Evolutionary conservation across 1,140 invertebrate genomes (phyloP).

Genomic region (Dinoponera quadriceps): DNA sequence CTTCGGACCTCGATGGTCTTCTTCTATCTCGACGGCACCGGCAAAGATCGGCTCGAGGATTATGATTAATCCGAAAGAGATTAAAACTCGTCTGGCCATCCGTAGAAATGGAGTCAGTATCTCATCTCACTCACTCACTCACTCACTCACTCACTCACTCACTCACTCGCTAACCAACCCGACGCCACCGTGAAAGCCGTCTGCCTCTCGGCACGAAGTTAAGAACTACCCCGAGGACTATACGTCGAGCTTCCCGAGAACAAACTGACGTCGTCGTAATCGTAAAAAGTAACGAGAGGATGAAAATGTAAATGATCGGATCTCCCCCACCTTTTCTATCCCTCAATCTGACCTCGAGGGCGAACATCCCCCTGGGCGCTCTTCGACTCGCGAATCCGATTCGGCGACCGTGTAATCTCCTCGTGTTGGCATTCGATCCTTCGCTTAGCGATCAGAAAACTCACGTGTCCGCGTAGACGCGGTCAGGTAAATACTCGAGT

Average conservation of each 20-base stretch:
- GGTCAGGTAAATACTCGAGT: too few species aligned
- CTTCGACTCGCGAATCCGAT: neutral
- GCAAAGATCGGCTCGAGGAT: slow-evolving; percentile 69
- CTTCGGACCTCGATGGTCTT: slow-evolving; percentile 42
- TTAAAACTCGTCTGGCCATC: slow-evolving; percentile 74
- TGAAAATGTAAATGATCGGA: slow-evolving; percentile 73
- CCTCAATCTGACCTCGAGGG: neutral
- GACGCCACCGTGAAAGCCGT: slow-evolving; percentile 36
- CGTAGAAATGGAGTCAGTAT: slow-evolving; percentile 45
- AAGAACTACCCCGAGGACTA: slow-evolving; percentile 38
- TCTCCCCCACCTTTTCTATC: neutral
- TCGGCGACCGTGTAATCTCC: neutral
- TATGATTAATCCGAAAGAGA: slow-evolving; percentile 77
- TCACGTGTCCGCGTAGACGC: neutral
- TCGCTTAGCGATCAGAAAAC: neutral
- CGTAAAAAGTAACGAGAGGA: slow-evolving; percentile 72
- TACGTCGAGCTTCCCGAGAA: slow-evolving; percentile 23
- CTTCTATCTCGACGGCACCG: slow-evolving; percentile 24
- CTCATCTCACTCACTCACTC: slow-evolving; percentile 21
- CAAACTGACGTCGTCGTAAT: slow-evolving; percentile 56
- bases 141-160: too few species aligned
- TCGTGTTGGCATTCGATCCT: neutral
- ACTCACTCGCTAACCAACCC: neutral
- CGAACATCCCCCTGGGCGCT: neutral
- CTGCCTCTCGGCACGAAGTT: slow-evolving; percentile 13